Evolutionary conservation across 2,888 invertebrate genomes (phyloP).

Genomic region (Tethea ocularis): DNA sequence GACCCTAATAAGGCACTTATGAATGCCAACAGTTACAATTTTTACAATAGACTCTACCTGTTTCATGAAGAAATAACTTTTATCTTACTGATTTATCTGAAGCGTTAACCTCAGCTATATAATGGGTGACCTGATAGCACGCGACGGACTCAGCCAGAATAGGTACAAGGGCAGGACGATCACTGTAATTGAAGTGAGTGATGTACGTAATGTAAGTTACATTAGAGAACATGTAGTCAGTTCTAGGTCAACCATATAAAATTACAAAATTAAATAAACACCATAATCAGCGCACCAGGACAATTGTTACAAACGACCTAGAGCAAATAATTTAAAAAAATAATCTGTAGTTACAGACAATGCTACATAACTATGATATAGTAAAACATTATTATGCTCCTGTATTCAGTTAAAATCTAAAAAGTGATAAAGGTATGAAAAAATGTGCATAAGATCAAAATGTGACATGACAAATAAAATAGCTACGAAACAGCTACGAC

Average conservation of each 20-base stretch:
- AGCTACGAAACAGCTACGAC: background rate
- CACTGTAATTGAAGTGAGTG: slow-evolving; percentile 43
- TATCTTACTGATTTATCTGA: slow-evolving; percentile 50
- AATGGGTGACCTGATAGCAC: slow-evolving; percentile 45
- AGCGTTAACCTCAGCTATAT: slow-evolving; percentile 41
- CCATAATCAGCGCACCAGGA: background rate
- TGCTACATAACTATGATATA: background rate
- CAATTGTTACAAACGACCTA: background rate
- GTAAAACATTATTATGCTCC: too few relatives aligned
- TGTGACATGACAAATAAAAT: background rate
- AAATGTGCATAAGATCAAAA: background rate
- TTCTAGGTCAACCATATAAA: slow-evolving; percentile 33
- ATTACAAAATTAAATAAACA: slow-evolving; percentile 17
- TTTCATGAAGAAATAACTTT: slow-evolving; percentile 11
- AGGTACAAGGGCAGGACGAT: slow-evolving; percentile 66
- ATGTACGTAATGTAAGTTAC: slow-evolving; percentile 24
- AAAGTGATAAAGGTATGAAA: background rate
- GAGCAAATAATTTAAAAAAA: background rate
- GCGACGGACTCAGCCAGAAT: slow-evolving; percentile 52
- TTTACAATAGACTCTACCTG: too few relatives aligned
- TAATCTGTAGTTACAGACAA: background rate
- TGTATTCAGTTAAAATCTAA: background rate
- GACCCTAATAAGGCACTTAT: too few relatives aligned
- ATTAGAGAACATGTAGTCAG: slow-evolving; percentile 34
- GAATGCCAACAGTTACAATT: too few relatives aligned